Conservation (phyloP, 2,797 vertebrate species). For the Amblyopsis hoosieri region DNA sequence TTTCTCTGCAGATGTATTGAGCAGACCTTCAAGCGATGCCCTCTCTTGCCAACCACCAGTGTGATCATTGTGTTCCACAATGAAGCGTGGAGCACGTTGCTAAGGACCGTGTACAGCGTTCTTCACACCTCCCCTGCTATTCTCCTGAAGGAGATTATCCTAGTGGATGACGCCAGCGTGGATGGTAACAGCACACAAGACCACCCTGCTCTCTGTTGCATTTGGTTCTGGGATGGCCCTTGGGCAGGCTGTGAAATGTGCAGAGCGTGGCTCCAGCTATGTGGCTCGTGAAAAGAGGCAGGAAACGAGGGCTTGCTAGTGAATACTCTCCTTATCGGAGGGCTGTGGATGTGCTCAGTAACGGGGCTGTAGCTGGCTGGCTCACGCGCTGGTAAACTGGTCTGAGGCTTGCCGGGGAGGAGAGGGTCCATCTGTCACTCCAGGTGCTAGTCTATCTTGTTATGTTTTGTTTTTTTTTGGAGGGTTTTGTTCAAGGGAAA, state of each 20-base stretch:
- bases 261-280: conserved; percentile 26
- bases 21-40: conserved; percentile 94
- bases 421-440: conserved; percentile 21
- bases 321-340: conserved; percentile 62
- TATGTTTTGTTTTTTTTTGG: not conserved
- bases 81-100: conserved; percentile 95
- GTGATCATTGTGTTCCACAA: conserved; percentile 99
- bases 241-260: conserved; percentile 33
- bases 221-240: conserved; percentile 57
- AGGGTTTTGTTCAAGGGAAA: not conserved
- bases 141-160: conserved; percentile 95
- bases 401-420: conserved; percentile 22
- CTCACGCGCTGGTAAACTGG: conserved; percentile 43
- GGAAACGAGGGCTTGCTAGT: conserved; percentile 45
- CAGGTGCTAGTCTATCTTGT: conserved; percentile 19
- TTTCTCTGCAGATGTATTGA: conserved; percentile 90
- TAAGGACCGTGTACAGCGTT: conserved; percentile 96
- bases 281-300: conserved; percentile 48
- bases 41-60: conserved; percentile 89
- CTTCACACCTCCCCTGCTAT: conserved; percentile 94
- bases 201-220: conserved; percentile 40
- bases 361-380: conserved; percentile 20
- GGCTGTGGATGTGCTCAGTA: conserved; percentile 33
- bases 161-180: conserved; percentile 96
- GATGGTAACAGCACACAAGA: conserved; percentile 84